A percentile compares a stretch with the other conserved stretches of the same genome.
phyloP scores from a whole-genome alignment of 2,888 invertebrate species.

The Andrena trimmerana region DNA sequence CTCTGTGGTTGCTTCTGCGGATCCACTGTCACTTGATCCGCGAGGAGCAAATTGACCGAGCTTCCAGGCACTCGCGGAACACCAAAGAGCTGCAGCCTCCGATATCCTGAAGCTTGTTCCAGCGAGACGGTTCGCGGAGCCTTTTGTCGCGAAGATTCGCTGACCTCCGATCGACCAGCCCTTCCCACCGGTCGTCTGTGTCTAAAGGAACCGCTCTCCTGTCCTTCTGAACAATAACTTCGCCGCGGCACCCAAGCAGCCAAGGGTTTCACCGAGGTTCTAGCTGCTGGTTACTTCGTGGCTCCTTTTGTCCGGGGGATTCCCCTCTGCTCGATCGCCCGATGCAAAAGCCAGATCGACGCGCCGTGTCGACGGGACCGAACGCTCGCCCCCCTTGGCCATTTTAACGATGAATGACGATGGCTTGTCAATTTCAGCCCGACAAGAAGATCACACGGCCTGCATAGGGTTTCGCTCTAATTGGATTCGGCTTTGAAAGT shows the following conservation, averaged over 20 bases:
- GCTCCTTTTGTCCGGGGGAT: neutral
- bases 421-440: slow-evolving; percentile 12
- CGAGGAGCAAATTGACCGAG: neutral
- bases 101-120: neutral
- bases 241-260: neutral
- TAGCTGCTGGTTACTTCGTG: neutral
- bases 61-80: neutral
- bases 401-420: slow-evolving; percentile 31
- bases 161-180: neutral
- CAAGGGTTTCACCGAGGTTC: neutral
- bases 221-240: neutral
- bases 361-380: neutral
- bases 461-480: slow-evolving; percentile 57
- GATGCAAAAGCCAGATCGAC: neutral
- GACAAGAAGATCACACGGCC: slow-evolving; percentile 35
- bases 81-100: neutral
- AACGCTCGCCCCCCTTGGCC: neutral
- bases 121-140: neutral
- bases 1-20: neutral
- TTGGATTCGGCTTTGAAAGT: slow-evolving; percentile 51
- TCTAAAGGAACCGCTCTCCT: neutral
- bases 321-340: neutral
- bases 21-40: neutral
- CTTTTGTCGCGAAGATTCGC: neutral
- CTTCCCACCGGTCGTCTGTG: neutral